Evolutionary conservation across 2,113 vertebrate genomes (phyloP), one percentile per base, ranked within the genome.

Genomic region (Otus sunia): DNA sequence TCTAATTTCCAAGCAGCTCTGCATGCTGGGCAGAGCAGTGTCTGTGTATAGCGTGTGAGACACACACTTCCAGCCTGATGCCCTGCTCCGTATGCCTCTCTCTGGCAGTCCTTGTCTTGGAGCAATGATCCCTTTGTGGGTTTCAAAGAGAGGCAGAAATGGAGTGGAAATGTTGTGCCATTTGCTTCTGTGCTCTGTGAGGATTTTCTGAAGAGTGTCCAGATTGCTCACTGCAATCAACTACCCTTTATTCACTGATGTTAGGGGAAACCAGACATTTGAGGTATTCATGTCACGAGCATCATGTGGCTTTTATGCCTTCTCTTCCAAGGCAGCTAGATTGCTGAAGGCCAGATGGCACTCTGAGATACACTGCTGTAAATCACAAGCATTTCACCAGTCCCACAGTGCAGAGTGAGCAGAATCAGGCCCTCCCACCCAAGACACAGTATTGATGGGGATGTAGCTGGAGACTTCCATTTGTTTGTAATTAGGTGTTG

Each of bases 401-500:
- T 15, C 43, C 62, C 7, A 3, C 62, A 56, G 64, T 3, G 25
- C 60, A 72, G 74, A 39, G 18, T 0, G n/a, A 88, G 39, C 66
- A 92, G 94, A 72, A 92, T 93, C 74, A 56, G 68, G 56, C 49
- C 64, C 39, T 92, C 64, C 71, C 66, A 95, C 53, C 45, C 74
- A 88, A 94, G 74, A 26, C 53, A 80, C 36, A 21, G 15, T 20
- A 27, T 18, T 81, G 32, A n/a, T 78, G 80, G 50, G 14, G 2
- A 43, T 13, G 4, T 17, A 60, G 27, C 41, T 10, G 16, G 59
- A 74, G 72, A 87, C 80, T 92, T 94, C 52, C 91, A 95, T 96
- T 94, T 95, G 95, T 94, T 97, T 93, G 88, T 53, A 91, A 94
- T 97, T 97, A 97, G 73, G 27, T 89, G 83, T 66, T 96, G 95